phyloP scores from a whole-genome alignment of 2,888 invertebrate genomes.

The Volucella inflata region DNA sequence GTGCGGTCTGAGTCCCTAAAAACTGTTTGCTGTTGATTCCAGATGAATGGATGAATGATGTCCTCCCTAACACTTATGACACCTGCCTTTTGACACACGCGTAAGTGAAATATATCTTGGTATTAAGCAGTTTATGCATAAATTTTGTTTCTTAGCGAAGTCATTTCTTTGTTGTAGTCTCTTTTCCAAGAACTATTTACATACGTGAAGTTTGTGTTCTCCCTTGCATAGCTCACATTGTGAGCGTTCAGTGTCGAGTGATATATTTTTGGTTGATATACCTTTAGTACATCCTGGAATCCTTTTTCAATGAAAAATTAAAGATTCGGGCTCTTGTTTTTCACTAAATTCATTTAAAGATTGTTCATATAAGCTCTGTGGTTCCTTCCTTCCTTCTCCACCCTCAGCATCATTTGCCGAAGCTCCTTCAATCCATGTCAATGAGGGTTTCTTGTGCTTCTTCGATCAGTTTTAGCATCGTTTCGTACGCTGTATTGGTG shows the following conservation, averaged over 20 bases:
- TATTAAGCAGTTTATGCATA: slow-evolving; percentile 12
- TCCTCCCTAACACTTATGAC: slow-evolving; percentile 7
- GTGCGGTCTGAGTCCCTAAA: background rate
- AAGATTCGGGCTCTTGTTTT: too few species aligned
- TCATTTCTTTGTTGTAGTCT: background rate
- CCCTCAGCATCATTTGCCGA: too few species aligned
- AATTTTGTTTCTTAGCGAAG: slow-evolving; percentile 1
- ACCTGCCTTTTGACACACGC: background rate
- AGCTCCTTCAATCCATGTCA: too few species aligned
- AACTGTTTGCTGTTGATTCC: background rate
- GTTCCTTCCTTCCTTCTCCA: too few species aligned
- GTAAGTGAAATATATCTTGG: background rate
- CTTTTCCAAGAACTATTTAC: slow-evolving; percentile 15
- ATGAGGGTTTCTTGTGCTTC: background rate
- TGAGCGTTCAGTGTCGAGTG: background rate
- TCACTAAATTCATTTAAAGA: too few species aligned
- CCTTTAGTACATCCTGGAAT: background rate
- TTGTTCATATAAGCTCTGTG: too few species aligned
- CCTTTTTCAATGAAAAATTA: slow-evolving; percentile 28
- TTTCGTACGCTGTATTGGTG: background rate
- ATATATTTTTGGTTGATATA: slow-evolving; percentile 4
- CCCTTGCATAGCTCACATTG: slow-evolving; percentile 21
- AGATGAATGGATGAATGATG: slow-evolving; percentile 5
- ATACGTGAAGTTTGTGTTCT: background rate
- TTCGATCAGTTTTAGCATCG: background rate